Evolutionary conservation across 1,140 invertebrate genomes (phyloP).

Genomic region (Heliothis subflexa): DNA sequence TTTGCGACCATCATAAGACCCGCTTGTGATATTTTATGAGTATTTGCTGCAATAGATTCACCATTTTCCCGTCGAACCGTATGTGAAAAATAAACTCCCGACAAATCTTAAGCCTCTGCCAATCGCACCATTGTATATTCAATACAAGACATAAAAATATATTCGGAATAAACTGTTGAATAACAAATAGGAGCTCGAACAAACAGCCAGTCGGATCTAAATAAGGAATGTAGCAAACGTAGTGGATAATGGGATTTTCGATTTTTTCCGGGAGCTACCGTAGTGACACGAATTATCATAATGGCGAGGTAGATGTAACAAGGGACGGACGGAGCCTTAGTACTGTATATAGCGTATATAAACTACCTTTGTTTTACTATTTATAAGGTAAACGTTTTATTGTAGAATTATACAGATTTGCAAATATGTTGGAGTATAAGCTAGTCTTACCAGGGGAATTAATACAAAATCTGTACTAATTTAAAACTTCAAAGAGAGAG

Average conservation of each 20-base stretch:
- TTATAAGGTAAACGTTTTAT: neutral
- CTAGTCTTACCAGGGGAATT: too few species aligned
- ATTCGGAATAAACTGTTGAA: constrained; percentile 53
- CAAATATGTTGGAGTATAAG: too few species aligned
- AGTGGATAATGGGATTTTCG: constrained; percentile 33
- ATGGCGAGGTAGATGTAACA: neutral
- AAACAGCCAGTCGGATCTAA: constrained; percentile 13
- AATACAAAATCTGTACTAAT: too few species aligned
- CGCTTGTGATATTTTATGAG: too few species aligned
- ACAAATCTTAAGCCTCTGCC: too few species aligned
- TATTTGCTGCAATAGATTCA: too few species aligned
- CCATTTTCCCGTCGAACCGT: too few species aligned
- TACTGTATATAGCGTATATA: neutral
- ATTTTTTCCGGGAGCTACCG: constrained; percentile 5
- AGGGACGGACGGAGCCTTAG: neutral
- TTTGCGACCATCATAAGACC: too few species aligned
- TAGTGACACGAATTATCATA: constrained; percentile 24
- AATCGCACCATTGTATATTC: too few species aligned
- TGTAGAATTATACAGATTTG: neutral
- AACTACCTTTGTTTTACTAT: neutral
- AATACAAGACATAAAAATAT: constrained; percentile 51
- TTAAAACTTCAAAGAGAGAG: too few species aligned
- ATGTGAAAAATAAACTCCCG: too few species aligned
- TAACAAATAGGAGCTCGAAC: constrained; percentile 60
- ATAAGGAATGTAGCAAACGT: constrained; percentile 36